Evolutionary conservation across 2,113 vertebrate species (phyloP).

Genomic region (Numenius arquata): DNA sequence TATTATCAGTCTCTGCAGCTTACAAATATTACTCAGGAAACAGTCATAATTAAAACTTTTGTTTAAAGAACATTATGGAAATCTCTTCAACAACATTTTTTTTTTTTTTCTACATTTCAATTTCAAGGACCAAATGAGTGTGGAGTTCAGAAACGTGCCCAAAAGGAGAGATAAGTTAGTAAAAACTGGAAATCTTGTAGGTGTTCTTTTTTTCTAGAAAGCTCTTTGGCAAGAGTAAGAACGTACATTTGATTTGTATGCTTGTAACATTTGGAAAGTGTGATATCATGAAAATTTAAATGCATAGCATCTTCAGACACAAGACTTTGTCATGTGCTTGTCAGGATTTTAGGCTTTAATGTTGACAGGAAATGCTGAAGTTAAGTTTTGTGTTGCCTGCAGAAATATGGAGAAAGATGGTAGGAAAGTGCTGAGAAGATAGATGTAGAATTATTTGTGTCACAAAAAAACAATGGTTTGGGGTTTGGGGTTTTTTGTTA

Average conservation of each 20-base stretch:
- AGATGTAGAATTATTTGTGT: background rate
- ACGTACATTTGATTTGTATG: constrained; percentile 30
- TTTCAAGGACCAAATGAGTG: background rate
- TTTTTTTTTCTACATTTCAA: background rate
- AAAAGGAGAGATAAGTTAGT: background rate
- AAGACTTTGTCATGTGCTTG: constrained; percentile 50
- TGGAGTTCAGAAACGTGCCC: background rate
- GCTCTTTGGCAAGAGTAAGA: constrained; percentile 14
- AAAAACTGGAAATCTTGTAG: constrained; percentile 2
- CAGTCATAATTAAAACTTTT: background rate
- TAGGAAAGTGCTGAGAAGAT: background rate
- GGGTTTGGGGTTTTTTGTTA: background rate
- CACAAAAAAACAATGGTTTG: background rate
- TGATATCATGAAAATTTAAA: constrained; percentile 60
- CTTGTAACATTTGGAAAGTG: constrained; percentile 57
- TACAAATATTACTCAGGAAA: background rate
- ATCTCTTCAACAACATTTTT: background rate
- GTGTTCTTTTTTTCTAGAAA: background rate
- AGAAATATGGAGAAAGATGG: constrained; percentile 28
- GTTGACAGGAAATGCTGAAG: constrained; percentile 55
- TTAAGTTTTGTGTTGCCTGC: constrained; percentile 11
- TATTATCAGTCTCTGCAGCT: background rate
- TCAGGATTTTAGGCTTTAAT: constrained; percentile 41
- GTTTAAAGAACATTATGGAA: background rate
- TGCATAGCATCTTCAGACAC: constrained; percentile 29